Evolutionary conservation across 1,140 invertebrate genomes (phyloP), one percentile per base, ranked within the genome.

Genomic region (Calephelis virginiensis): DNA sequence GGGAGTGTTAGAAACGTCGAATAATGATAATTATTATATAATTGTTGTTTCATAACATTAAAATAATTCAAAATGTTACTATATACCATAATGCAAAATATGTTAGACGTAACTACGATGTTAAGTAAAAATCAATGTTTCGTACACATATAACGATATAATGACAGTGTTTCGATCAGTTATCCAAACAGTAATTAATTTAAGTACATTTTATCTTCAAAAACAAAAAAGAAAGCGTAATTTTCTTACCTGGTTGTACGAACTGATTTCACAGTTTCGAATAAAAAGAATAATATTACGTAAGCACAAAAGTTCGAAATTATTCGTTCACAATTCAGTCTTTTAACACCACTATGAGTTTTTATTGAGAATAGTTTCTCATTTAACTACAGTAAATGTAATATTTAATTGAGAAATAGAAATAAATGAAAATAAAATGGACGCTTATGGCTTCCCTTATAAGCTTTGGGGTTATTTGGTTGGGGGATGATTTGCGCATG

Each of bases 351-450:
- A 53, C 46, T 64, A 61, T 13, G 12, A 62, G 61, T 62, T 17
- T 62, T 46, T 60, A 68, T 50, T 68, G 63, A 61, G 10, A 64
- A 63, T 8, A 63, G 14, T 63, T 49, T 72, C 69, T 65, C 43
- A 66, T 60, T 10, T 59, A 64, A 50, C 56, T 53, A 65, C 63
- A 63, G 45, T 49, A 64, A 73, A 73, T 63, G 65, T 56, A 66
- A 47, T 72, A 66, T 75, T 75, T 71, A 49, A 61, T 66, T 43
- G 59, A 40, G 67, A 78, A 78, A 76, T 68, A 67, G 66, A 75
- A 80, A 82, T 80, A 83, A 82, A 81, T 77, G 77, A 71, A 84
- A 84, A 84, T 84, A 86, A 86, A 85, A 86, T 86, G 84, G 82
- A 70, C 81, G 71, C 76, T 69, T 53, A 73, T 72, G 61, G 74